Base-by-base conservation (phyloP, 2,888 invertebrate genomes). In the Eueremaeus valkanovi region DNA sequence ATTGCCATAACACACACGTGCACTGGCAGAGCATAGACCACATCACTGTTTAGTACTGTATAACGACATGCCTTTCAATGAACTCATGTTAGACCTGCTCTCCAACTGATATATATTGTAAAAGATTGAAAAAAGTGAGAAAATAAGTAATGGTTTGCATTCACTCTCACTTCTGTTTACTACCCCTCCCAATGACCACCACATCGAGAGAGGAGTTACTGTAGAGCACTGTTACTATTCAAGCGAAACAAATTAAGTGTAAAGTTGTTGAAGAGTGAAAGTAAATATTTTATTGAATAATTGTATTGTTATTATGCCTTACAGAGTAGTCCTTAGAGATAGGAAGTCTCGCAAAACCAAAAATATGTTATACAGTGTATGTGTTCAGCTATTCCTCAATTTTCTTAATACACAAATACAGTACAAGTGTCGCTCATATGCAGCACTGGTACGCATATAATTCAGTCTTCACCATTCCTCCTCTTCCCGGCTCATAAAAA, bases 171-270 rank as follows among this genome's bases (percentile, higher is more conserved):
- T 33, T 21, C 13, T 66, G 36, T 66, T 66, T 66, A 27, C 66
- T 27, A 36, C 66, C 66, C 66, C 66, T 66, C 66, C 66, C 66
- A 66, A 31, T 66, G 66, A 66, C 66, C 66, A 66, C 66, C 66
- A 36, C 66, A 66, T 36, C n/a, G 40, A n/a, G 45, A 45, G 45
- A 45, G 45, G 11, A 45, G 45, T 16, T 6, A 45, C 16, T 16
- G 45, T 1, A 29, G 21, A 40, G 13, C 63, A 63, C 27, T 29
- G 33, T 33, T 63, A 16, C 31, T 33, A 63, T 33, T 33, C 11
- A 33, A 33, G n/a, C n/a, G 63, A 8, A 63, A 63, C 63, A 63
- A 63, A 63, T 63, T 63, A 13, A 63, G 63, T 63, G 63, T 31
- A 33, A 31, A 29, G 63, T 63, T 33, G 8, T 63, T 63, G 63